phyloP scores from a whole-genome alignment of 2,113 vertebrate genomes.

The Capricornis sumatraensis region DNA sequence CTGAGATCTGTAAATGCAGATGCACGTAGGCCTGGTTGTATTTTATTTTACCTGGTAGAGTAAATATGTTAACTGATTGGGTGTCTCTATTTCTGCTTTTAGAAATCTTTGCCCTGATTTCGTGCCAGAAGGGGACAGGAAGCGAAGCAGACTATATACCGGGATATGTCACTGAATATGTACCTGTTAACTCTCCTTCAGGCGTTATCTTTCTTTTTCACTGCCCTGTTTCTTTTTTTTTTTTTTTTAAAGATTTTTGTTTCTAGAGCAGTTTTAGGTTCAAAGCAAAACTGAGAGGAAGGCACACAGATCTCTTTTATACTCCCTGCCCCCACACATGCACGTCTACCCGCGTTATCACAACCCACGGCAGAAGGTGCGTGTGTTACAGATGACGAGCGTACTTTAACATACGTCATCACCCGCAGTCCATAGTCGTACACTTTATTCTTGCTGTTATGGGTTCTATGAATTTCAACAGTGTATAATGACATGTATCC shows the following conservation, averaged over 20 bases:
- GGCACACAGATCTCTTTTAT: neutral
- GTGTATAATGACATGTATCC: neutral
- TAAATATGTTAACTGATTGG: neutral
- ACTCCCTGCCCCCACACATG: accelerated
- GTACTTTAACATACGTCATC: accelerated
- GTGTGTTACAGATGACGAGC: neutral
- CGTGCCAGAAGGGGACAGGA: neutral
- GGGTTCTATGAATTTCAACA: neutral
- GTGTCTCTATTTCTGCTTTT: neutral
- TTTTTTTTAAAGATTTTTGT: neutral
- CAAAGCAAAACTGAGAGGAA: neutral
- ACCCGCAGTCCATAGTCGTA: neutral
- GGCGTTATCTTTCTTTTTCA: neutral
- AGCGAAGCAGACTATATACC: neutral
- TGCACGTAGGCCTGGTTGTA: accelerated
- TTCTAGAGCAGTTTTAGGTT: neutral
- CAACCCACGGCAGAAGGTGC: neutral
- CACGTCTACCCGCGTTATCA: accelerated
- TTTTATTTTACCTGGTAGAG: neutral
- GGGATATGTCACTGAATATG: neutral
- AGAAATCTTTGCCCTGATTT: neutral
- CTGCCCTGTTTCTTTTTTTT: neutral
- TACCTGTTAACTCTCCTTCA: neutral
- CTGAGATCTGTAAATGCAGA: neutral
- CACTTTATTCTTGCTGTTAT: neutral